Evolutionary conservation across 2,797 vertebrate genomes (phyloP).

Genomic region (Manis pentadactyla): DNA sequence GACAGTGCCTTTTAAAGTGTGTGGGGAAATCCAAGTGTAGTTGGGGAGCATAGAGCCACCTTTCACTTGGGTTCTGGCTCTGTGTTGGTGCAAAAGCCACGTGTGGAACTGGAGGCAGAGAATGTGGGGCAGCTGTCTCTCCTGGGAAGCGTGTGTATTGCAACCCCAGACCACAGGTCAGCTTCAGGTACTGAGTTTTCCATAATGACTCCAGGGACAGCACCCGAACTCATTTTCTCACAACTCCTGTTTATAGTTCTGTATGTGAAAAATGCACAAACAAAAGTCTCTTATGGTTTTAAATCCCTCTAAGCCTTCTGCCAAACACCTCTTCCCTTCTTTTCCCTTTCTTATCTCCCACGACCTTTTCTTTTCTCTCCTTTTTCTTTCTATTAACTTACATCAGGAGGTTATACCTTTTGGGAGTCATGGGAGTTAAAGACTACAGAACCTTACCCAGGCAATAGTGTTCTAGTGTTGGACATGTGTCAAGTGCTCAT

Average conservation of each 20-base stretch:
- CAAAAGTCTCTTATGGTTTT: background rate
- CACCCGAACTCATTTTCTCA: background rate
- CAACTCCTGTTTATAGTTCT: background rate
- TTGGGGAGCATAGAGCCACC: background rate
- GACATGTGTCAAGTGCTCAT: background rate
- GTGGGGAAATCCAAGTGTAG: slow-evolving; percentile 40
- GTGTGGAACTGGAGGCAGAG: background rate
- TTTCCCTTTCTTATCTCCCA: background rate
- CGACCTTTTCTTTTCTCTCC: background rate
- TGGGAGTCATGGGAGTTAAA: background rate
- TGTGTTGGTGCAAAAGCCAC: background rate
- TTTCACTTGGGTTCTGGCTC: background rate
- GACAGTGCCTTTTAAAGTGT: background rate
- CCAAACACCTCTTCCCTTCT: background rate
- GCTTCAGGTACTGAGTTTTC: background rate
- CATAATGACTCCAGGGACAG: background rate
- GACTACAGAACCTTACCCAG: background rate
- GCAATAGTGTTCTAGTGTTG: background rate
- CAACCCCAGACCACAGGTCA: background rate
- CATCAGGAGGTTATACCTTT: background rate
- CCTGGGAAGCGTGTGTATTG: background rate
- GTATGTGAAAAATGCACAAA: background rate
- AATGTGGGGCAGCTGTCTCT: background rate
- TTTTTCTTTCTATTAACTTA: background rate
- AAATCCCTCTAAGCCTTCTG: background rate